Conservation (phyloP, 2,797 vertebrate genomes). For the Anabas testudineus region DNA sequence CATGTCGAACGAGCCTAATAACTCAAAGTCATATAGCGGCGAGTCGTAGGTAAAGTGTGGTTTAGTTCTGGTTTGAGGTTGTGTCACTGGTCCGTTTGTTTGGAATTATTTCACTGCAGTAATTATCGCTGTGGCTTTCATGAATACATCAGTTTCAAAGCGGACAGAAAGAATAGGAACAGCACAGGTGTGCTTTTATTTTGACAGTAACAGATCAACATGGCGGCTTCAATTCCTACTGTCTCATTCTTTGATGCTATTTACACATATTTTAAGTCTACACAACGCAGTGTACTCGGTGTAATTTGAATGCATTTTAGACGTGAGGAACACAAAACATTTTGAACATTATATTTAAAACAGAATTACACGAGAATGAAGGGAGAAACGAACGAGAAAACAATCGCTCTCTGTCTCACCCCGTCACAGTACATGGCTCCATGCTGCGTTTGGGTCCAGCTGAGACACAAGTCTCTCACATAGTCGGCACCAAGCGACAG, state of each 20-base stretch:
- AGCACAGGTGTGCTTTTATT: background rate
- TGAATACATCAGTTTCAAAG: background rate
- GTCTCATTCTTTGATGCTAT: no score
- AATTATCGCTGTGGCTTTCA: background rate
- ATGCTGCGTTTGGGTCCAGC: constrained; percentile 33
- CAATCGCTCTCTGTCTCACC: constrained; percentile 59
- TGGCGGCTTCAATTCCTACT: background rate
- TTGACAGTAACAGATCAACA: background rate
- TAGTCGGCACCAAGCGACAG: constrained; percentile 85
- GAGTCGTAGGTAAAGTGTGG: no score
- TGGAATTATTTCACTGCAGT: background rate
- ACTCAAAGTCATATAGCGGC: no score
- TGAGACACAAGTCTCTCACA: constrained; percentile 76
- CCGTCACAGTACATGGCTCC: constrained; percentile 71
- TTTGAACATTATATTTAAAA: background rate
- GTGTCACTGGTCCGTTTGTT: background rate
- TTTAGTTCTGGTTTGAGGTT: background rate
- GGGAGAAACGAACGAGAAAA: no score
- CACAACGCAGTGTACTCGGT: no score
- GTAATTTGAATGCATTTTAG: background rate
- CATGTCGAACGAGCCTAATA: no score
- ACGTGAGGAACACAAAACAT: background rate
- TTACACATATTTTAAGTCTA: background rate
- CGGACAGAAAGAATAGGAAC: background rate
- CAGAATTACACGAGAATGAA: background rate